A percentile compares a stretch with the other conserved stretches of the same genome.
phyloP scores from a whole-genome alignment of 2,888 invertebrate species.

The Sepiola atlantica region DNA sequence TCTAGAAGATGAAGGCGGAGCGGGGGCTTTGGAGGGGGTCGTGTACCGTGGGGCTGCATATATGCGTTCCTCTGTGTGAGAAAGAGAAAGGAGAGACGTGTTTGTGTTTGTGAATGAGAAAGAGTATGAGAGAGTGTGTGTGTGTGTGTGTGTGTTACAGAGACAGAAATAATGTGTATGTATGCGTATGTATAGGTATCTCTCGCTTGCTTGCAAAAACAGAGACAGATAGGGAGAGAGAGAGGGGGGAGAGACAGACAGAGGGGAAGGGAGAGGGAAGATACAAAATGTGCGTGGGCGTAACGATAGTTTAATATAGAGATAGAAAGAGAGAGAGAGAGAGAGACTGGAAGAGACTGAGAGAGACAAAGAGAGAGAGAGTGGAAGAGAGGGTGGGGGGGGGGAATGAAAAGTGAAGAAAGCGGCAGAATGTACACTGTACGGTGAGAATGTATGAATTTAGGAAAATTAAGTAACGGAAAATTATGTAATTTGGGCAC shows the following conservation, averaged over 20 bases:
- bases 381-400: no score
- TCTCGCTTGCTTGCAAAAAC: no score
- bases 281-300: no score
- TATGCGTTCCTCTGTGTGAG: neutral
- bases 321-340: neutral
- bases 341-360: neutral
- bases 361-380: neutral
- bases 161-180: no score
- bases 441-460: no score
- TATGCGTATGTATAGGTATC: neutral
- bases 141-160: neutral
- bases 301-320: no score
- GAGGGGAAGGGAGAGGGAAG: no score
- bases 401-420: neutral
- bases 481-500: no score
- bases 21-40: neutral
- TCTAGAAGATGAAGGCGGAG: neutral
- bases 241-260: no score
- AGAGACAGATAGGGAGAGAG: neutral
- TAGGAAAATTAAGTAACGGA: no score
- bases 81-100: neutral
- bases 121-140: neutral
- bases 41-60: neutral
- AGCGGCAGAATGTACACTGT: neutral
- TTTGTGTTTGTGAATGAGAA: neutral